Evolutionary conservation across 2,797 vertebrate genomes (phyloP).

Genomic region (Chelon auratus): DNA sequence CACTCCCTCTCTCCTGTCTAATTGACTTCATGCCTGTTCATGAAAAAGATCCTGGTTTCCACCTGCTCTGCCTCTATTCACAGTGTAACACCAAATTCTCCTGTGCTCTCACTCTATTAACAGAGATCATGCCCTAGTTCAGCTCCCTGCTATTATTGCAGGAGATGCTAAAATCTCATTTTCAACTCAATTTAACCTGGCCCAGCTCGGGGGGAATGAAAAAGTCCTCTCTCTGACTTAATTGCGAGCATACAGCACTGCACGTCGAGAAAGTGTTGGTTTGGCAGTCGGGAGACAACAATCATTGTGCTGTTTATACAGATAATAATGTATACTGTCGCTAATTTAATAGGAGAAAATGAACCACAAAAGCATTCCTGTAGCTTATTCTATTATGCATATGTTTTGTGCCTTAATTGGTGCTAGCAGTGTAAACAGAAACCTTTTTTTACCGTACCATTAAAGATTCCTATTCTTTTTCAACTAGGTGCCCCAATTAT

Average conservation of each 20-base stretch:
- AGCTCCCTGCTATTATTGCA: conserved; percentile 85
- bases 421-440: conserved; percentile 47
- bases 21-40: conserved; percentile 90
- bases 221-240: conserved; percentile 65
- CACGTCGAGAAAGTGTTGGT: conserved; percentile 38
- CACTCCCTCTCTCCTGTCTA: conserved; percentile 81
- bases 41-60: conserved; percentile 83
- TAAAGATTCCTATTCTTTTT: conserved; percentile 63
- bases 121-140: conserved; percentile 85
- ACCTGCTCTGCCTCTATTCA: conserved; percentile 86
- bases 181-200: conserved; percentile 90
- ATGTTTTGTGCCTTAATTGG: conserved; percentile 24
- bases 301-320: conserved; percentile 16
- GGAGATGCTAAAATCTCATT: conserved; percentile 88
- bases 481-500: conserved; percentile 78
- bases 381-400: conserved; percentile 18
- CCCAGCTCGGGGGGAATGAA: conserved; percentile 72
- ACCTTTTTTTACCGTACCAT: conserved; percentile 50
- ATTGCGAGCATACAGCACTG: conserved; percentile 62
- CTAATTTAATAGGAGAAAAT: conserved; percentile 20
- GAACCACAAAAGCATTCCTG: background rate
- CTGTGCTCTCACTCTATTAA: conserved; percentile 89
- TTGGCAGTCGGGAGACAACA: conserved; percentile 25
- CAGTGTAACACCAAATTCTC: conserved; percentile 86
- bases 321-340: background rate